Conservation (phyloP, 2,113 vertebrate genomes). For the Climacteris rufus region DNA sequence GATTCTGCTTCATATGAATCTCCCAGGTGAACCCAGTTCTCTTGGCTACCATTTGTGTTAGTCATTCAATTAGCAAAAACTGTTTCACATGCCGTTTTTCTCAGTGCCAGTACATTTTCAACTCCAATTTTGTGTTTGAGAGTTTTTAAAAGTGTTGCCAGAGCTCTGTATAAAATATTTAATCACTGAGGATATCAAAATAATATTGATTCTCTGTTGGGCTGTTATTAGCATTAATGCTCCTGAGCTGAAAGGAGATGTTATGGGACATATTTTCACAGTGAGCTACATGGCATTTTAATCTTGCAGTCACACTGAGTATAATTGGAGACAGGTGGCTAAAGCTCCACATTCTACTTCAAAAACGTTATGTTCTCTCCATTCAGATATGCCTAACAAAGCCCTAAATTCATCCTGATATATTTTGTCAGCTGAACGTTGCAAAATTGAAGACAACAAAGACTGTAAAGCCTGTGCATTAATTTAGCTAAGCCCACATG, state of each 20-base stretch:
- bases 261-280: neutral
- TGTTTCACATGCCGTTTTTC: neutral
- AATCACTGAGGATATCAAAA: neutral
- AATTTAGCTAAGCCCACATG: neutral
- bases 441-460: neutral
- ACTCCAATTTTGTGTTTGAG: neutral
- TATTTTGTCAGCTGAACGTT: neutral
- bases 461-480: neutral
- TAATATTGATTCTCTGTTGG: neutral
- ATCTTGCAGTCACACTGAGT: neutral
- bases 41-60: neutral
- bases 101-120: neutral
- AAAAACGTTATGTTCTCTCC: neutral
- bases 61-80: neutral
- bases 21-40: neutral
- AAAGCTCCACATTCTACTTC: neutral
- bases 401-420: neutral
- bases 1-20: neutral
- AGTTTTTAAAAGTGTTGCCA: neutral
- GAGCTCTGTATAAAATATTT: neutral
- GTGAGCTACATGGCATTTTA: slow-evolving; percentile 18
- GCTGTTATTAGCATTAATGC: neutral
- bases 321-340: slow-evolving; percentile 35
- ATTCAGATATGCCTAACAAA: slow-evolving; percentile 9
- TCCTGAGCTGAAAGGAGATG: neutral